Conservation (phyloP, 2,888 invertebrate species). For the Tipula lateralis region DNA sequence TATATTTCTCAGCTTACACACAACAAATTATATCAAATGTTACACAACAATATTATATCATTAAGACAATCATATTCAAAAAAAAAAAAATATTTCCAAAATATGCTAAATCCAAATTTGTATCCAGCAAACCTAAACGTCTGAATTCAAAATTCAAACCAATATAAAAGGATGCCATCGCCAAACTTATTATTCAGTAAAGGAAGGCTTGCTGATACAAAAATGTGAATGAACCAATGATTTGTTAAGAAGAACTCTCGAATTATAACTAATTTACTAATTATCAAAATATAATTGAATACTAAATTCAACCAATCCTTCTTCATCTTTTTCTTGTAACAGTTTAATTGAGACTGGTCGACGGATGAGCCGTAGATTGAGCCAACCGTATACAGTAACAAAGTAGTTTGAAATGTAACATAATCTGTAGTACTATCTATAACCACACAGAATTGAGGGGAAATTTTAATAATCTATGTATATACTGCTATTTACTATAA, state of each 20-base stretch:
- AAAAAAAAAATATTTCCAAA: not conserved
- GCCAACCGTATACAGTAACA: constrained; percentile 25
- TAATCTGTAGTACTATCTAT: not conserved
- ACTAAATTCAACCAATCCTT: not conserved
- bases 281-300: not conserved
- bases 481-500: not conserved
- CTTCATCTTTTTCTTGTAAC: constrained; percentile 38
- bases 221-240: not conserved
- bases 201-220: constrained; percentile 11
- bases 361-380: constrained; percentile 48
- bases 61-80: not conserved
- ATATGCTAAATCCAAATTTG: not conserved
- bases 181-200: not conserved
- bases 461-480: not conserved
- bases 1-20: not conserved
- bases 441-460: not conserved
- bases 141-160: not conserved
- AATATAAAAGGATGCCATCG: not conserved
- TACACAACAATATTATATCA: not conserved
- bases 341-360: constrained; percentile 49
- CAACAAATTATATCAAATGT: not conserved
- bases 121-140: not conserved
- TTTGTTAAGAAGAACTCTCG: constrained; percentile 4
- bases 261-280: not conserved
- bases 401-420: not conserved